Percentiles rank a stretch among this genome's conserved stretches.
These are phyloP conservation scores for Planococcus citri DNA, from an alignment of 1,140 invertebrate species.

Conservation along the genomic window DNA sequence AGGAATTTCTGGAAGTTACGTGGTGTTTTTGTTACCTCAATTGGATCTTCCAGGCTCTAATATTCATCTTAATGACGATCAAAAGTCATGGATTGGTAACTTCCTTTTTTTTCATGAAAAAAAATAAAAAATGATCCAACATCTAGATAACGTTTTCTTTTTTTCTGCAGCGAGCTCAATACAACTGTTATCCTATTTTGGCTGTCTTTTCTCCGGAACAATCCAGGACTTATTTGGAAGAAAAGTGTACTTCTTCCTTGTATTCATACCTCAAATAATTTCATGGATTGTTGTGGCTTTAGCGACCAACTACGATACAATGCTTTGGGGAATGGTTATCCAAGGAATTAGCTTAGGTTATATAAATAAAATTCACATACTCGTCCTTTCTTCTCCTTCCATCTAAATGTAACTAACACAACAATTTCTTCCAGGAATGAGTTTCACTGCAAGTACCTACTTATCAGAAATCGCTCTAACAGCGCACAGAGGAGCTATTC, in stretches of 20 bases:
- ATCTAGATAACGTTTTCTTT: no score
- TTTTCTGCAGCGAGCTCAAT: no score
- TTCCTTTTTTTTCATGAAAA: no score
- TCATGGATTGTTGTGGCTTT: not conserved
- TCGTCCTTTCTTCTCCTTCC: no score
- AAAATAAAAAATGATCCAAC: no score
- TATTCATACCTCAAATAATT: not conserved
- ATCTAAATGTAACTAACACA: no score
- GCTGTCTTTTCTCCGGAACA: no score
- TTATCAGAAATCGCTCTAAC: constrained; percentile 18
- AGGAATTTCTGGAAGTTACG: no score
- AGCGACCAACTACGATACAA: not conserved
- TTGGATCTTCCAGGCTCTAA: not conserved
- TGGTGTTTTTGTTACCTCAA: constrained; percentile 13
- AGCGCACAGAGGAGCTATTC: not conserved
- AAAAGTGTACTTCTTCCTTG: not conserved
- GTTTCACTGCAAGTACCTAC: constrained; percentile 1
- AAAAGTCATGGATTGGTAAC: constrained; percentile 23
- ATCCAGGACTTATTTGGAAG: not conserved
- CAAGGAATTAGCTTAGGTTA: not conserved
- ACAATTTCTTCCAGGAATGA: not conserved
- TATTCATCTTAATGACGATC: not conserved
- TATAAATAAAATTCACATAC: not conserved
- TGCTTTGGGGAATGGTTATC: not conserved
- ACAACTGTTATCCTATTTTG: no score